Conservation (phyloP, 1,140 invertebrate species). For the Oscheius sp. region DNA sequence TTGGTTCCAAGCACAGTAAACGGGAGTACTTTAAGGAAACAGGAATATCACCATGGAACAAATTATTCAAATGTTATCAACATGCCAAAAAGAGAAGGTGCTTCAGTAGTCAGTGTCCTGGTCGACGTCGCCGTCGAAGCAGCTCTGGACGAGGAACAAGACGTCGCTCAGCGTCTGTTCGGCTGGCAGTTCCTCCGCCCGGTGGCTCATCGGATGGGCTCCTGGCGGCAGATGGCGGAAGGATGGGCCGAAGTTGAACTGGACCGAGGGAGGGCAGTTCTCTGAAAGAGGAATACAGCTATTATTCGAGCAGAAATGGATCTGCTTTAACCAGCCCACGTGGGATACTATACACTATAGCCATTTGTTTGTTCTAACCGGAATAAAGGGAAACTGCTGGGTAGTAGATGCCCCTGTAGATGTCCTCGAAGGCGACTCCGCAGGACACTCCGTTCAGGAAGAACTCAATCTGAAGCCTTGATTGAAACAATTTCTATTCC, state of each 20-base stretch:
- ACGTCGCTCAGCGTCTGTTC: slow-evolving; percentile 55
- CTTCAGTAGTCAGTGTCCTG: too few species aligned
- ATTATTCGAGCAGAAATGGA: neutral
- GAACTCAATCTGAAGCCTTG: slow-evolving; percentile 77
- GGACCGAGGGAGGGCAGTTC: slow-evolving; percentile 77
- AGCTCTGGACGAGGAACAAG: slow-evolving; percentile 39
- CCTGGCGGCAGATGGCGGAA: slow-evolving; percentile 77
- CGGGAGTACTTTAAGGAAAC: too few species aligned
- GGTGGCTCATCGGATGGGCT: slow-evolving; percentile 36
- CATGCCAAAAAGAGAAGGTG: too few species aligned
- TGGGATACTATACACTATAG: too few species aligned
- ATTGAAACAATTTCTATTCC: neutral
- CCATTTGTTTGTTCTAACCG: slow-evolving; percentile 73
- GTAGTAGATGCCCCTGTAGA: slow-evolving; percentile 88
- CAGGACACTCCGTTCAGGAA: slow-evolving; percentile 81
- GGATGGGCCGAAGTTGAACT: slow-evolving; percentile 88
- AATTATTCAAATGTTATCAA: too few species aligned
- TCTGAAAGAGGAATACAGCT: slow-evolving; percentile 64
- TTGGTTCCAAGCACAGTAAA: too few species aligned
- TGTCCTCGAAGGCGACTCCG: slow-evolving; percentile 77
- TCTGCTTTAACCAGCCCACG: too few species aligned
- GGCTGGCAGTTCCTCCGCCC: slow-evolving; percentile 44
- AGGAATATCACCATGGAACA: too few species aligned
- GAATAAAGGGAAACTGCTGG: slow-evolving; percentile 87
- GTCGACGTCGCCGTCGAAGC: too few species aligned